Base-by-base conservation (phyloP, 2,888 invertebrate genomes). In the Aporophyla nigra region DNA sequence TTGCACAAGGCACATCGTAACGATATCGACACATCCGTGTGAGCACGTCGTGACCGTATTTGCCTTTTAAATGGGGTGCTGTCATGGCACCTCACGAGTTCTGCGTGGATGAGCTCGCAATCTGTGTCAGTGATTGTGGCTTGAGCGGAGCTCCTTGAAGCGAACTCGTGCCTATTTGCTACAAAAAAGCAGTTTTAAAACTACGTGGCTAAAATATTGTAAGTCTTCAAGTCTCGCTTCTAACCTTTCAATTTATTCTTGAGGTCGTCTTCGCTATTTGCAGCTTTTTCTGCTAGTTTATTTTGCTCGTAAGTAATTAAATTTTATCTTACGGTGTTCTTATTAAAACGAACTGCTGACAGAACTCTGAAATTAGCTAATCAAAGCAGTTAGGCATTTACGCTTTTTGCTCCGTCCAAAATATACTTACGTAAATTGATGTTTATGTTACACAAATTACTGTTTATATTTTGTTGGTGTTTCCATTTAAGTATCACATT, bases 11-110 rank as follows among this genome's bases (percentile, higher is more conserved):
- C 87, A 80, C 87, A 89, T 88, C 90, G 89, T 89, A 89, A 90
- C 90, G 87, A 90, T 91, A 93, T 91, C 90, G 90, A 90, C 87
- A 90, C 90, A 91, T 92, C 91, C 90, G 93, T 88, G 91, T 91
- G 89, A 91, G 91, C 91, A 89, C 92, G 91, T 95, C 95, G 96
- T 95, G 96, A 95, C 93, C 92, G 92, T 92, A 94, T 95, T 95
- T 95, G 95, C 94, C 92, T 94, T 95, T 93, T 93, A 95, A 95
- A 95, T 95, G 91, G 92, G 90, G 86, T 90, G 92, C 92, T 93
- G 93, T 93, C 93, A 90, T 87, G 93, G 92, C 92, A 90, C 89
- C 93, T 93, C 95, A 95, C 95, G 95, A 96, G 92, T 92, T 92
- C 90, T 93, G 92, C 94, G 93, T 93, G 93, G 94, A 94, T 94